Conservation (phyloP, 2,797 vertebrate species). For the Phataginus tricuspis region DNA sequence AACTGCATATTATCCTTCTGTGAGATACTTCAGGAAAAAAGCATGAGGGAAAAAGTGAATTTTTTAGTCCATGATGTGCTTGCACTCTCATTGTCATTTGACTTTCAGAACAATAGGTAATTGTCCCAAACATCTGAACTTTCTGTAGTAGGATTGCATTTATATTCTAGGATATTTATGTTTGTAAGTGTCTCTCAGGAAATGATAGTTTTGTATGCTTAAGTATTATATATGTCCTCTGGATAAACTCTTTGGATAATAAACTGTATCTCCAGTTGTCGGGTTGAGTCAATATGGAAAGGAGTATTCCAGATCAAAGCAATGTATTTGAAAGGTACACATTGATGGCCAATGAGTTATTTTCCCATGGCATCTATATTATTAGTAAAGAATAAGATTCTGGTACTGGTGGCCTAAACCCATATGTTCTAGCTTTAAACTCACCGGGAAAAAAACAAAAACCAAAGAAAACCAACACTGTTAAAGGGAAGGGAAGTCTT, state of each 20-base stretch:
- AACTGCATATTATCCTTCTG: background rate
- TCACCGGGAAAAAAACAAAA: background rate
- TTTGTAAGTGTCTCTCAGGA: background rate
- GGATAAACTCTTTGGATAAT: background rate
- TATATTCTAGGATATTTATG: background rate
- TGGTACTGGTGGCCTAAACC: background rate
- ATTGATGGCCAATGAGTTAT: background rate
- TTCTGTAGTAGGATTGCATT: background rate
- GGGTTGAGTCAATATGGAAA: background rate
- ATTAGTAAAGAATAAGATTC: background rate
- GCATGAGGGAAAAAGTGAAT: background rate
- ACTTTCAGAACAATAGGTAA: background rate
- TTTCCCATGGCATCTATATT: background rate
- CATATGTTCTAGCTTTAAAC: background rate
- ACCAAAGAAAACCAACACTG: background rate
- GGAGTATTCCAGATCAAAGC: background rate
- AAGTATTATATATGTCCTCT: background rate
- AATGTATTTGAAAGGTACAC: background rate
- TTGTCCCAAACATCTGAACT: background rate
- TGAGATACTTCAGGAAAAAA: background rate
- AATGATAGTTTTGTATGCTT: background rate
- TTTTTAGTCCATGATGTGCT: background rate
- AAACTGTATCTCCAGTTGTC: background rate
- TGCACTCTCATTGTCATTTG: background rate
- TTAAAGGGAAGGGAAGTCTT: background rate